Base-by-base conservation (phyloP, 2,797 vertebrate genomes). In the Hyperoplus lanceolatus region DNA sequence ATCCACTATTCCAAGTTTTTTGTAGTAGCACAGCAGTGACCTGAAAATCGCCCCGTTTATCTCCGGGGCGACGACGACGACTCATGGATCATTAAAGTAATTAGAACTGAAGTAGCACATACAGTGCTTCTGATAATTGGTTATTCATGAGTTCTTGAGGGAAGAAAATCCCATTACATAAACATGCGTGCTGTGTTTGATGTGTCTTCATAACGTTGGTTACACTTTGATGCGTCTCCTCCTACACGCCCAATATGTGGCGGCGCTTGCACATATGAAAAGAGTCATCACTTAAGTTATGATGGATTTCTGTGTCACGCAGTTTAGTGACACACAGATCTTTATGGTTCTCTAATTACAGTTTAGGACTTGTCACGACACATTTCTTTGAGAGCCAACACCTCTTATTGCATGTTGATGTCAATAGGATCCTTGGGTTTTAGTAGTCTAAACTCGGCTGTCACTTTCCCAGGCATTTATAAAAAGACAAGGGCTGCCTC, bases 121-220 rank as follows among this genome's bases (percentile, higher is more conserved):
- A 48, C 54, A 42, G 73, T 66, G 54, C 53, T 49, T 79, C 70
- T 73, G 61, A 51, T 79, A 60, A 83, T 81, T 79, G 67, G 79
- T 87, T 86, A 83, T 89, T 88, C 57, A 83, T 84, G 75, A 81
- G 58, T 69, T 79, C 4, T 70, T 12, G 8, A 36, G 50, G 42
- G 7, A 54, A 62, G 67, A 54, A 49, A 78, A 80, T 60, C 55
- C 73, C 43, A 83, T 85, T 81, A 59, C 53, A 64, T 16, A 42
- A 70, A 58, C 72, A 36, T 6, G 18, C 45, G 2, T 66, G 66
- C 54, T 78, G 74, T n/a, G 36, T 81, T 77, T 79, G 83, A 74
- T 81, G 80, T 85, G 55, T 85, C 41, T 36, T 9, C 78, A 75
- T 72, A 79, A 69, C 45, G 43, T 77, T 36, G 49, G 66, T 63